A percentile compares a stretch with the other conserved stretches of the same genome.
Conservation (phyloP, 2,888 invertebrate species). For the Leptinotarsa juncta region DNA sequence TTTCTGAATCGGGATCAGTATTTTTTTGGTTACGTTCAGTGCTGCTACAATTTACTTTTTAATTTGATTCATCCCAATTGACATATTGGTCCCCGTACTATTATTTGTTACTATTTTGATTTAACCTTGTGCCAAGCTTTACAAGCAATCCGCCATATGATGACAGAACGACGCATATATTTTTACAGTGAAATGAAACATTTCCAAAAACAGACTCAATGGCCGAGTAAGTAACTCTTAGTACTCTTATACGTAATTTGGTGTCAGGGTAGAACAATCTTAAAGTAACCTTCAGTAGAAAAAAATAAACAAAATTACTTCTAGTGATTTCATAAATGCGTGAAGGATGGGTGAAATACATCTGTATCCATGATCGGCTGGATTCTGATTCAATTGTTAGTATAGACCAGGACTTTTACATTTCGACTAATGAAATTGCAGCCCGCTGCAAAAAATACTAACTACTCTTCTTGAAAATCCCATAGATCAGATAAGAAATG, state of each 20-base stretch:
- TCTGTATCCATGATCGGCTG: not conserved
- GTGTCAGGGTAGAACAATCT: conserved; percentile 81
- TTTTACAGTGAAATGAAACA: conserved; percentile 50
- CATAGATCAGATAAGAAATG: too few species aligned
- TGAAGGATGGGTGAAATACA: conserved; percentile 3
- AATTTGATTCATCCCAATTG: not conserved
- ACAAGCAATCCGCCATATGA: conserved; percentile 53
- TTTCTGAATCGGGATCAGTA: too few species aligned
- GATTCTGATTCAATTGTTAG: not conserved
- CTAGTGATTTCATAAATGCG: conserved; percentile 33
- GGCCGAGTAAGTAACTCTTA: conserved; percentile 71
- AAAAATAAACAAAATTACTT: conserved; percentile 52
- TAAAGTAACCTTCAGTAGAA: conserved; percentile 61
- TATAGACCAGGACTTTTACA: too few species aligned
- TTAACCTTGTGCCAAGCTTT: conserved; percentile 57
- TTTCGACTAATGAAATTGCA: too few species aligned
- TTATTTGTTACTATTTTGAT: conserved; percentile 48
- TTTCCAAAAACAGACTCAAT: conserved; percentile 50
- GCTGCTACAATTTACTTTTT: too few species aligned
- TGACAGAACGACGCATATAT: conserved; percentile 52
- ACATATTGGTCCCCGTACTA: conserved; percentile 1
- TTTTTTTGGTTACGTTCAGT: too few species aligned
- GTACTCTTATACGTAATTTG: conserved; percentile 89
- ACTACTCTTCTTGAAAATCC: too few species aligned
- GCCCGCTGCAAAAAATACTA: too few species aligned